Evolutionary conservation across 2,888 invertebrate species (phyloP).

Genomic region (Heterodera filipjevi): DNA sequence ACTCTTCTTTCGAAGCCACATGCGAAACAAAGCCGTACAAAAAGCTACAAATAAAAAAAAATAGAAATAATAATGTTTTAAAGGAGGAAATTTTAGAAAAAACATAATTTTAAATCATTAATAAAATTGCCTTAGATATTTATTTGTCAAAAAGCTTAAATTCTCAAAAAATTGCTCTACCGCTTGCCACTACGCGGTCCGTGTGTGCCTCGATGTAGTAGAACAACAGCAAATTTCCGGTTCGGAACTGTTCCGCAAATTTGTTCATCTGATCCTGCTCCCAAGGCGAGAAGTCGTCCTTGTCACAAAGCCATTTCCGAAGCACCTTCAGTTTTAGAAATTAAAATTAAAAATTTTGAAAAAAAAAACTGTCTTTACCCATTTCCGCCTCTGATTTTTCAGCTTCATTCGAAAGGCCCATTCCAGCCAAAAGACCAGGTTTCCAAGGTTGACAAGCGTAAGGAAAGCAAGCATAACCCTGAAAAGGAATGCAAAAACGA

Average conservation of each 20-base stretch:
- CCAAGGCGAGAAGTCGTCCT: slow-evolving; percentile 31
- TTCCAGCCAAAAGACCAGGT: slow-evolving; percentile 33
- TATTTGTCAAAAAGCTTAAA: too few relatives aligned
- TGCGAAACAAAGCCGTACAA: slow-evolving; percentile 35
- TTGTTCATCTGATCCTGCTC: slow-evolving; percentile 34
- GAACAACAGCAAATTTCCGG: slow-evolving; percentile 39
- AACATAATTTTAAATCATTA: not conserved
- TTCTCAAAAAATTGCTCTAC: not conserved
- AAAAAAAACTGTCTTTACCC: not conserved
- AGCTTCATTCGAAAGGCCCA: slow-evolving; percentile 35
- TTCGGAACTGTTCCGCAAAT: slow-evolving; percentile 34
- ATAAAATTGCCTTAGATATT: too few relatives aligned
- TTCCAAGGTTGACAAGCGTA: slow-evolving; percentile 31
- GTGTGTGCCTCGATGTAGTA: slow-evolving; percentile 43
- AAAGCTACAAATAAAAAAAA: slow-evolving; percentile 28
- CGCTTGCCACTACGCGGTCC: slow-evolving; percentile 41
- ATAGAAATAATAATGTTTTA: not conserved
- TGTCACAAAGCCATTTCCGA: slow-evolving; percentile 33
- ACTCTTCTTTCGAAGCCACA: slow-evolving; percentile 35
- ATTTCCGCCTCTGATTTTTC: slow-evolving; percentile 9
- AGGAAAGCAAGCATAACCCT: slow-evolving; percentile 35
- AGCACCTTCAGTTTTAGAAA: slow-evolving; percentile 27
- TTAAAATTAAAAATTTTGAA: not conserved
- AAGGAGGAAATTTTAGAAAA: not conserved
- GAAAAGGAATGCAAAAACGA: slow-evolving; percentile 14